A percentile compares a stretch with the other conserved stretches of the same genome.
phyloP scores from a whole-genome alignment of 2,797 vertebrate species.

The Pseudocheirus occidentalis region DNA sequence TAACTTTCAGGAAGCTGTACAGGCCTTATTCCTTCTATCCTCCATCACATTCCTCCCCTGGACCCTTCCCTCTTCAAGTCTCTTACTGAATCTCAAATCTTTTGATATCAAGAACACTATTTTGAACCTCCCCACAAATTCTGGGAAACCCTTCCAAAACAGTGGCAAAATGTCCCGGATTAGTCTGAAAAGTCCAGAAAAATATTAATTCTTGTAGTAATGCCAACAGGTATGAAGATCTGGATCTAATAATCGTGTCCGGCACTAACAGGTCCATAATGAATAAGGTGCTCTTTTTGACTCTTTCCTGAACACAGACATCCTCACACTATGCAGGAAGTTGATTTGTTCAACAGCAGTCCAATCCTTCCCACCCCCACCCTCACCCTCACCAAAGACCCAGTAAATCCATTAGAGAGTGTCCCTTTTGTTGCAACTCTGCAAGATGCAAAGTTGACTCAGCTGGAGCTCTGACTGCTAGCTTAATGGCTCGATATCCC shows the following conservation, averaged over 20 bases:
- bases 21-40: neutral
- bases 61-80: too few species aligned
- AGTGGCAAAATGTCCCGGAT: neutral
- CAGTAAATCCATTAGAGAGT: conserved; percentile 28
- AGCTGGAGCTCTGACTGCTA: conserved; percentile 45
- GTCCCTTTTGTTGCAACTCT: conserved; percentile 40
- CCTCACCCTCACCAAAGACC: neutral
- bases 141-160: neutral
- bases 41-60: neutral
- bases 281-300: neutral
- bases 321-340: neutral
- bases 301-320: neutral
- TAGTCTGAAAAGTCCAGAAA: neutral
- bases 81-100: neutral
- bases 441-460: conserved; percentile 13
- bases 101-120: neutral
- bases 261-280: conserved; percentile 24
- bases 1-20: neutral
- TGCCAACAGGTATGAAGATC: neutral
- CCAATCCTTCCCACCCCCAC: neutral
- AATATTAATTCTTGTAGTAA: neutral
- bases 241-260: conserved; percentile 22
- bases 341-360: conserved; percentile 35
- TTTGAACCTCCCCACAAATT: neutral
- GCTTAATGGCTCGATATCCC: conserved; percentile 44